Evolutionary conservation across 2,888 invertebrate genomes (phyloP).

Genomic region (Pachymerium ferrugineum): DNA sequence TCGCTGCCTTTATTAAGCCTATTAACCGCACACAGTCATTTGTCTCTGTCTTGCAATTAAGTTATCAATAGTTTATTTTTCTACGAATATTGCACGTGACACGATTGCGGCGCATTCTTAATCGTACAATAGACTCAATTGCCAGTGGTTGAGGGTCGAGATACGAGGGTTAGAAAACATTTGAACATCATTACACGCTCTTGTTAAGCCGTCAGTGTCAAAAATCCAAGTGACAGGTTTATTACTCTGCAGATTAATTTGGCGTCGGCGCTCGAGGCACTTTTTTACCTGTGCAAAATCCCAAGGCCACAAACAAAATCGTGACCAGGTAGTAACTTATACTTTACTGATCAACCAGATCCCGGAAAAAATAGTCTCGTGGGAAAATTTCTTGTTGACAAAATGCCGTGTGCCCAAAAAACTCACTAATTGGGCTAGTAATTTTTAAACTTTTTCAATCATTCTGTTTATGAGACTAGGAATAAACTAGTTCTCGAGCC

Average conservation of each 20-base stretch:
- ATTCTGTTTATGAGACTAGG: not conserved
- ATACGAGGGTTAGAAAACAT: conserved; percentile 28
- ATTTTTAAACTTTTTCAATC: not conserved
- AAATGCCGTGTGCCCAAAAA: not conserved
- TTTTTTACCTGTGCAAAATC: not conserved
- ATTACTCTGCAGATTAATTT: conserved; percentile 10
- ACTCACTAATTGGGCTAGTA: not conserved
- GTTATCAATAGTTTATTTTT: not conserved
- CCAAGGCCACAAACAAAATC: not conserved
- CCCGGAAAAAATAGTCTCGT: not conserved
- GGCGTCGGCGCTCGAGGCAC: not conserved
- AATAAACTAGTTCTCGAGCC: not conserved
- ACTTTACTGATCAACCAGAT: not conserved
- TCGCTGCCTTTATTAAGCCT: not conserved
- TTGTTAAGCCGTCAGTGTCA: conserved; percentile 29
- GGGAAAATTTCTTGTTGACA: not conserved
- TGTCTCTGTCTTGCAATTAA: not conserved
- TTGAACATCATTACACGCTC: conserved; percentile 31
- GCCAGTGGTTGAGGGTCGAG: conserved; percentile 9
- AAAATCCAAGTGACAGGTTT: conserved; percentile 20
- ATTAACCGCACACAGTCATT: not conserved
- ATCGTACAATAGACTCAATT: not conserved
- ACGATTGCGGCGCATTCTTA: not conserved
- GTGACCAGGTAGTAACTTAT: not conserved
- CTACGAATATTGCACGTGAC: not conserved